Percentiles rank a stretch among this genome's conserved stretches.
phyloP scores from a whole-genome alignment of 2,113 vertebrate species.

The Embiotoca jacksoni region DNA sequence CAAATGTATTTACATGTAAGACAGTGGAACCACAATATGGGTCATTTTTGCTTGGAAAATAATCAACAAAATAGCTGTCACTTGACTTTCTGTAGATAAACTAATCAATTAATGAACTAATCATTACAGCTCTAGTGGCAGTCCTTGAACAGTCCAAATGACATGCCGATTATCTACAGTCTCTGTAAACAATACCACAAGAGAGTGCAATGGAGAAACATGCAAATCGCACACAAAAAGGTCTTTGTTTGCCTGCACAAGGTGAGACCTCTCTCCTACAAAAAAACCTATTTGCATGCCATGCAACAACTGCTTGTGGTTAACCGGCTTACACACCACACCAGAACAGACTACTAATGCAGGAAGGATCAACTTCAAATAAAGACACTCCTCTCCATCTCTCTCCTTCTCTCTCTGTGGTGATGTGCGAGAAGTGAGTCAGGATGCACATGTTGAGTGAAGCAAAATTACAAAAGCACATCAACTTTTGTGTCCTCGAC shows the following conservation, averaged over 20 bases:
- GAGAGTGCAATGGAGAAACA: conserved; percentile 12
- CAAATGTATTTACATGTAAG: not conserved
- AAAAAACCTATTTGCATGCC: conserved; percentile 54
- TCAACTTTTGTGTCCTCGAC: conserved; percentile 37
- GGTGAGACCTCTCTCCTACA: conserved; percentile 47
- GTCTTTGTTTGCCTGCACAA: conserved; percentile 31
- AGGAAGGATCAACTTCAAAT: conserved; percentile 52
- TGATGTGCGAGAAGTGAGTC: not conserved
- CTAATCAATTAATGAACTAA: conserved; percentile 9
- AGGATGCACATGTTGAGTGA: not conserved
- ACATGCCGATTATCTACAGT: conserved; percentile 13
- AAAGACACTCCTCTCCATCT: conserved; percentile 33
- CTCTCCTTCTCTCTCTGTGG: not conserved
- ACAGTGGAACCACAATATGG: not conserved
- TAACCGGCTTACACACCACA: conserved; percentile 48
- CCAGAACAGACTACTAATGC: conserved; percentile 57
- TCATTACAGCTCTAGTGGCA: not conserved
- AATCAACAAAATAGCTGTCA: not conserved
- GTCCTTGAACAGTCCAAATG: not conserved
- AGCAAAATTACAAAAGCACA: conserved; percentile 28
- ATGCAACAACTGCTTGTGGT: conserved; percentile 55
- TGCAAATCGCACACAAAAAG: conserved; percentile 17
- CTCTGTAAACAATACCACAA: conserved; percentile 3
- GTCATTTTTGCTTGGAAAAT: not conserved
- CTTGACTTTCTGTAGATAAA: conserved; percentile 2